phyloP scores from a whole-genome alignment of 2,113 vertebrate genomes.

The Catharus fuscescens region DNA sequence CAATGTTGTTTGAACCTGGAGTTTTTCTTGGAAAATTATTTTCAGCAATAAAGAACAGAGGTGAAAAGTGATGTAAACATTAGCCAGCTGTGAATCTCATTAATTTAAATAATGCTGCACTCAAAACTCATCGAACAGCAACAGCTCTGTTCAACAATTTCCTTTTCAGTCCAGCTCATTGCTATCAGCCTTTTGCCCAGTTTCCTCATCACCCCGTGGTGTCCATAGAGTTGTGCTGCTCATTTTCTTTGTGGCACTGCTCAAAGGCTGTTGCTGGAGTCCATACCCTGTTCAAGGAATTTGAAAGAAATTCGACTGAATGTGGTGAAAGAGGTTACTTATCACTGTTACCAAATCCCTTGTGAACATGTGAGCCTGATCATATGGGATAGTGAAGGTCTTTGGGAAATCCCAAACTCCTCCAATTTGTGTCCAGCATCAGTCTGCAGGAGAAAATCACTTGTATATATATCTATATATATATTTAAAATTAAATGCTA shows the following conservation, averaged over 20 bases:
- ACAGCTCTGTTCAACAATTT: background rate
- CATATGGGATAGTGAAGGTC: background rate
- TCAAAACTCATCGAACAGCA: background rate
- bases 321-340: background rate
- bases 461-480: too few relatives aligned
- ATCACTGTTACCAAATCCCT: background rate
- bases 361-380: background rate
- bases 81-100: background rate
- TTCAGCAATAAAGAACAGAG: background rate
- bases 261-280: background rate
- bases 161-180: background rate
- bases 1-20: background rate
- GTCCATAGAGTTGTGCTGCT: background rate
- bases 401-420: background rate
- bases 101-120: background rate
- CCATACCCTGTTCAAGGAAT: background rate
- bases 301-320: background rate
- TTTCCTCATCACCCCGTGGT: background rate
- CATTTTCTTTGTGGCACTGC: background rate
- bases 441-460: background rate
- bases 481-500: background rate
- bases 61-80: background rate
- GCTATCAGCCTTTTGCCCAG: background rate
- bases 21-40: background rate
- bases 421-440: background rate